phyloP scores from a whole-genome alignment of 2,888 invertebrate species.

The Andrena hattorfiana region DNA sequence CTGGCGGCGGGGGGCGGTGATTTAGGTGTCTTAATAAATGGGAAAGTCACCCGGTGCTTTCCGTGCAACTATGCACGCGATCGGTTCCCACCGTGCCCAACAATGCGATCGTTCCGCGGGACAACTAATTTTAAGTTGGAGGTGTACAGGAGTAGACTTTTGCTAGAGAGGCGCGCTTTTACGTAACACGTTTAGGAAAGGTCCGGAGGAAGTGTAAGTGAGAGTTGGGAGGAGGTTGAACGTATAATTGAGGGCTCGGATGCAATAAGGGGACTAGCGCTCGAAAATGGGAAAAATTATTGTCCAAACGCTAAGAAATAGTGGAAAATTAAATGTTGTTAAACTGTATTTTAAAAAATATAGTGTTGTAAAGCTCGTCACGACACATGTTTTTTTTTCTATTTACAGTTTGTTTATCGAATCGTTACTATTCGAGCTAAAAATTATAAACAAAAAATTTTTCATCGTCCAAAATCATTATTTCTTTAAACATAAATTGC shows the following conservation, averaged over 20 bases:
- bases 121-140: neutral
- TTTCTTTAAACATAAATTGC: too few relatives aligned
- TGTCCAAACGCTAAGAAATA: too few relatives aligned
- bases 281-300: too few relatives aligned
- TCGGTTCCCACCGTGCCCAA: slow-evolving; percentile 1
- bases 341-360: too few relatives aligned
- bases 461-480: too few relatives aligned
- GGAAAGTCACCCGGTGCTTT: slow-evolving; percentile 15
- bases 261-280: too few relatives aligned
- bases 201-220: neutral
- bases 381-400: too few relatives aligned
- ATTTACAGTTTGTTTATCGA: too few relatives aligned
- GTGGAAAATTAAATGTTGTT: too few relatives aligned
- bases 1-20: neutral
- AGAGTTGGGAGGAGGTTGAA: neutral
- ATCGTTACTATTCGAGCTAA: too few relatives aligned
- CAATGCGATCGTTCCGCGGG: neutral
- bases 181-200: neutral
- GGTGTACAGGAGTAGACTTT: neutral
- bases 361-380: too few relatives aligned
- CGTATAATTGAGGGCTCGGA: neutral
- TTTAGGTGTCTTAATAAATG: slow-evolving; percentile 27
- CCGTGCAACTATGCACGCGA: neutral
- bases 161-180: neutral
- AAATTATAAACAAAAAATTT: too few relatives aligned